Evolutionary conservation across 2,888 invertebrate genomes (phyloP), one percentile per base, ranked within the genome.

Genomic region (Meiosimyza platycephala): DNA sequence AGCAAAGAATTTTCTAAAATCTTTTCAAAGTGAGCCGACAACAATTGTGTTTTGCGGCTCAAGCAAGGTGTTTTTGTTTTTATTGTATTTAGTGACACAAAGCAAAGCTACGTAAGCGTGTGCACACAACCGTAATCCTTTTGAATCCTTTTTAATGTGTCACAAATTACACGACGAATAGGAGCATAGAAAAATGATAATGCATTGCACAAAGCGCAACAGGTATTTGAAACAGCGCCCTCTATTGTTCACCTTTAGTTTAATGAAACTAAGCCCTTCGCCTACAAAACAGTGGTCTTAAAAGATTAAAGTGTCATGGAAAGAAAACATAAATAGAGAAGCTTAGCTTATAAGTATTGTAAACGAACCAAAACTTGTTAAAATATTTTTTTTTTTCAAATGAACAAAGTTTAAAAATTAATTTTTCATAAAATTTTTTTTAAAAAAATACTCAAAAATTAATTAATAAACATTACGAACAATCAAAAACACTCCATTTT

Each of bases 91-190:
- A 7, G 4, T 55, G 57, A 11, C 28, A 15, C 15, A 22, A 22
- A 22, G 28, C 15, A 40, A 33, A 22, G 33, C 6, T 28, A 57
- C 57, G 22, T 28, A 33, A 40, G 62, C 62, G 16, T 62, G 40
- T 40, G 40, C 9, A 16, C 16, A 2, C 62, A n/a, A 0, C 16
- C 16, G 59, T 69, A 69, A 69, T 69, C 59, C 68, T 69, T 69
- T 69, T 13, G 50, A 59, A 69, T 69, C 68, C 68, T 69, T 68
- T 69, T 50, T 59, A 59, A 69, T 59, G 68, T 69, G 60, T 59
- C 68, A 59, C 47, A 59, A 60, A 28, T 50, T 47, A 28, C 40
- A 22, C 47, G 4, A 69, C 18, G 18, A 33, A 15, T 6, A 60
- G 1, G 15, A 15, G 33, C 22, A 28, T 13, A 1, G 28, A 60